These are phyloP conservation scores for Yponomeuta malinellus DNA, from an alignment of 2,888 invertebrate genomes.

Conservation along the genomic window DNA sequence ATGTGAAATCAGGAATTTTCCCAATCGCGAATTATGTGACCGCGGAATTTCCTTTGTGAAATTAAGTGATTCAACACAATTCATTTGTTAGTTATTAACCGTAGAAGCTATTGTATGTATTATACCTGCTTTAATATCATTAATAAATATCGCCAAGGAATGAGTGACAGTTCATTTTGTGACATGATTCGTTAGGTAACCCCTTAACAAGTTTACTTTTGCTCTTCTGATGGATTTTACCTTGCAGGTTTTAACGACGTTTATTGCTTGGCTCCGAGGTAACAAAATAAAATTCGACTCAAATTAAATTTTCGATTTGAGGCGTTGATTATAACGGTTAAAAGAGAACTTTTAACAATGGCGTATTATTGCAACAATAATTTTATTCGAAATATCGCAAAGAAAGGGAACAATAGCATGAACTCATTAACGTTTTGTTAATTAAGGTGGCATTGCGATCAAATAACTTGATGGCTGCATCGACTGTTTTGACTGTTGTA, in stretches of 20 bases:
- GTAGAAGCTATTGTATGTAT: background rate
- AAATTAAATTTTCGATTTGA: background rate
- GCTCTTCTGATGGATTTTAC: background rate
- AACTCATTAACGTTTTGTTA: too few relatives aligned
- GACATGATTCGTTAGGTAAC: background rate
- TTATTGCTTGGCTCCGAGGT: background rate
- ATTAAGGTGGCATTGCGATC: too few relatives aligned
- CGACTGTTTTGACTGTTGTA: too few relatives aligned
- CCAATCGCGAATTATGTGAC: too few relatives aligned
- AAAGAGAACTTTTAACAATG: too few relatives aligned
- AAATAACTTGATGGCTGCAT: too few relatives aligned
- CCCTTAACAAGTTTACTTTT: background rate
- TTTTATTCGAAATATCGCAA: too few relatives aligned
- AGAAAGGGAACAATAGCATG: too few relatives aligned
- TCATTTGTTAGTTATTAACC: background rate
- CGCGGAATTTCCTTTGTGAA: too few relatives aligned
- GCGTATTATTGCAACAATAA: too few relatives aligned
- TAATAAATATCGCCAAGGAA: background rate
- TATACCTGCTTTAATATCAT: background rate
- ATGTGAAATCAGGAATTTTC: too few relatives aligned
- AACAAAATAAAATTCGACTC: background rate
- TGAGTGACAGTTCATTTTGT: background rate
- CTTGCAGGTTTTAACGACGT: background rate
- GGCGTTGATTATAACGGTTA: background rate
- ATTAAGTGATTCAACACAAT: background rate